Conservation (phyloP, 2,797 vertebrate genomes). For the Monodelphis domestica region DNA sequence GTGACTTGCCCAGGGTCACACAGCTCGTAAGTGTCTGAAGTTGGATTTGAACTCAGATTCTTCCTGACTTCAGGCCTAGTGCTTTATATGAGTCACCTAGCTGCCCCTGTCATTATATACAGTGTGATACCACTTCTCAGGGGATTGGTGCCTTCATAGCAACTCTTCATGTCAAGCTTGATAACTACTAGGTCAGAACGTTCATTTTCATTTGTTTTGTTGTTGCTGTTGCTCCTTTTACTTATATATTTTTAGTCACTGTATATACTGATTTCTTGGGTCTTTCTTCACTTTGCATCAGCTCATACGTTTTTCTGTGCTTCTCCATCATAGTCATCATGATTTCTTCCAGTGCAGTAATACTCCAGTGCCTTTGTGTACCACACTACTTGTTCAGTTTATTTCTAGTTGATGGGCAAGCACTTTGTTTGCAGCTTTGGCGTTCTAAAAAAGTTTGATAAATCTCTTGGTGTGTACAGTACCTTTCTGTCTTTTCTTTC, state of each 20-base stretch:
- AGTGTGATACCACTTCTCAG: background rate
- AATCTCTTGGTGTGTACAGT: background rate
- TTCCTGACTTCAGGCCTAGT: too few species aligned
- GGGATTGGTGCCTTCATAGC: background rate
- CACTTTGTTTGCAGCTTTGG: background rate
- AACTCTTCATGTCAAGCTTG: background rate
- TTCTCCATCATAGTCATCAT: background rate
- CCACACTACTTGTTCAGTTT: background rate
- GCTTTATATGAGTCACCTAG: background rate
- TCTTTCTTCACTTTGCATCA: background rate
- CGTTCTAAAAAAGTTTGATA: background rate
- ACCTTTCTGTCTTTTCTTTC: background rate
- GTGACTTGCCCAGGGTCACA: background rate
- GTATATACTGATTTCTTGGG: background rate
- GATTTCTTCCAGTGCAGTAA: background rate
- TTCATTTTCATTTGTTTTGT: background rate
- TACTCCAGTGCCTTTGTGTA: background rate
- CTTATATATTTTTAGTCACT: background rate
- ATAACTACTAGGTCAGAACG: background rate
- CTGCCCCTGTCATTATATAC: background rate
- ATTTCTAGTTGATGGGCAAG: background rate
- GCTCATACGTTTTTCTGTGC: background rate
- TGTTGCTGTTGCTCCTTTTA: background rate
- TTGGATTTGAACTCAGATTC: background rate
- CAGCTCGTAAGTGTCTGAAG: background rate